Base-by-base conservation (phyloP, 2,797 vertebrate genomes). In the Apogon talboti region DNA sequence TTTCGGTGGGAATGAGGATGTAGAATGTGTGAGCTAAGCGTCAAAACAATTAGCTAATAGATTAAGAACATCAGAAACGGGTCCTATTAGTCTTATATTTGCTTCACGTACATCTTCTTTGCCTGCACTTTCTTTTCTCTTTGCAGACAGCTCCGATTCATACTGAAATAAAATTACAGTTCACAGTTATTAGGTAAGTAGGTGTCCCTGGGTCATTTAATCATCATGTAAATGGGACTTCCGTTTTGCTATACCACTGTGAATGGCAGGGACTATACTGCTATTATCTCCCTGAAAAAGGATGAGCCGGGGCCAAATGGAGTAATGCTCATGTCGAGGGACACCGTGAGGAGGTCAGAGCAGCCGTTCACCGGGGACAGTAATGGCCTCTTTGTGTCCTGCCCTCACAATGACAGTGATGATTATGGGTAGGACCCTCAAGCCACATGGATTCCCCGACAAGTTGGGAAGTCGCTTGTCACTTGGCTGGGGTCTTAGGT, bases 311-410 rank as follows among this genome's bases (percentile, higher is more conserved):
- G 66, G 68, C 57, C 68, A 86, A 80, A 59, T 62, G 55, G 59
- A 74, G 54, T 63, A 59, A 78, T 74, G 65, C 51, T 74, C 54
- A 38, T 28, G 11, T 53, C 0, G 37, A 70, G 74, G 62, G 66
- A 70, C 54, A 40, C 13, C 12, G 50, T 70, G 84, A 75, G 68
- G 65, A 85, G 87, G 79, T 88, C 83, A 87, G 81, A 71, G 74
- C 75, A 74, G 59, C 53, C 58, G 78, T 84, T 78, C 74, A 74
- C 64, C 5, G 18, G 18, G 58, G 75, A 79, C 66, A 72, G 55
- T 83, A 83, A 86, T 87, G 77, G 71, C 40, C n/a, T 19, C 70
- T 76, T 77, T 82, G 81, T 77, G 64, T 65, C 71, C 76, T 56
- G 47, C 63, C 52, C 67, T 68, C 66, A 63, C 71, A 78, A 66